Evolutionary conservation across 2,888 invertebrate species (phyloP).

Genomic region (Chirona hameri): DNA sequence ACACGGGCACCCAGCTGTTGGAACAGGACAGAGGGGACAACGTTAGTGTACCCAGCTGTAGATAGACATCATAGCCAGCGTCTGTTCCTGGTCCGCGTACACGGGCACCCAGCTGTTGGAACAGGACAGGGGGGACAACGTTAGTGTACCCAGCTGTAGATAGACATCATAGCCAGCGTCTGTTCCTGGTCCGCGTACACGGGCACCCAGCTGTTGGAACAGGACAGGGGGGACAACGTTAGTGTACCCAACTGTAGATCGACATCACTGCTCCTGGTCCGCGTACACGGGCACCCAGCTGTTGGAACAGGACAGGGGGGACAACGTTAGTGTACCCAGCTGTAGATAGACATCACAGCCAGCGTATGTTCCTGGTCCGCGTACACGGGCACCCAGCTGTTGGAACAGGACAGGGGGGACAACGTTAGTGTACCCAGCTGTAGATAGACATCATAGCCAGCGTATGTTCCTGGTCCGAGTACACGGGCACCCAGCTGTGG

Average conservation of each 20-base stretch:
- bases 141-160: too few species aligned
- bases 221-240: neutral
- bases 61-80: too few species aligned
- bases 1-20: too few species aligned
- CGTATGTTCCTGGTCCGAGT: constrained; percentile 70
- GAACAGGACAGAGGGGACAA: too few species aligned
- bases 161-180: constrained; percentile 87
- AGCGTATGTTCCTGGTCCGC: constrained; percentile 72
- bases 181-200: constrained; percentile 79
- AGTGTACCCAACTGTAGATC: constrained; percentile 45
- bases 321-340: neutral
- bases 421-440: too few species aligned
- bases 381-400: constrained; percentile 83
- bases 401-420: too few species aligned
- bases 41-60: too few species aligned
- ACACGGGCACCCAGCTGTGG: constrained; percentile 84
- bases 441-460: constrained; percentile 88
- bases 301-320: constrained; percentile 24
- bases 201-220: constrained; percentile 74
- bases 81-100: too few species aligned
- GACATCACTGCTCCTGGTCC: constrained; percentile 88
- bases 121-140: too few species aligned
- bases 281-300: constrained; percentile 91
- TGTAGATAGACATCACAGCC: constrained; percentile 80
- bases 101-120: too few species aligned